Percentiles rank a stretch among this genome's conserved stretches.
These are phyloP conservation scores for Pharmacophagus antenor DNA, from an alignment of 2,888 invertebrate species.

Conservation along the genomic window DNA sequence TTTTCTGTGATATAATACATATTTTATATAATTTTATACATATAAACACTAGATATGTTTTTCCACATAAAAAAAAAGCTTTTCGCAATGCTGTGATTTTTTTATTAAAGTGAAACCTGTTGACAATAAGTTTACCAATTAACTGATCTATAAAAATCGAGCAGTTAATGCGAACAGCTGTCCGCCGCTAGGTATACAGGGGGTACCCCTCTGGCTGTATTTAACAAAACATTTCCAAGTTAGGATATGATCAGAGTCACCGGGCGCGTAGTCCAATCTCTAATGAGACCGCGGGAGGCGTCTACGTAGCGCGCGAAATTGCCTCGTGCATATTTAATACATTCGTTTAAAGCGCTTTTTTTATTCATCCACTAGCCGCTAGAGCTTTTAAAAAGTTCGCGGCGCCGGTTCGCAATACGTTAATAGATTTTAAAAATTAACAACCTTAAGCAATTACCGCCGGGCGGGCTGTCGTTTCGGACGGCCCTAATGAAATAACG, in stretches of 20 bases:
- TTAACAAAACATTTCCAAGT: background rate
- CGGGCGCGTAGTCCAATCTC: constrained; percentile 52
- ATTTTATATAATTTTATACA: no score
- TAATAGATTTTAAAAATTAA: constrained; percentile 77
- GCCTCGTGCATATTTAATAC: constrained; percentile 73
- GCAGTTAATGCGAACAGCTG: no score
- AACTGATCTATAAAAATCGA: no score
- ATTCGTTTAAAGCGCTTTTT: constrained; percentile 75
- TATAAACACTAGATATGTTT: no score
- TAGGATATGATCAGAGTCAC: constrained; percentile 31
- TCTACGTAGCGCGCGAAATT: constrained; percentile 61
- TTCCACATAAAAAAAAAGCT: no score
- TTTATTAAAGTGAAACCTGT: no score
- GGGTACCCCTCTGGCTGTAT: no score
- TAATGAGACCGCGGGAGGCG: constrained; percentile 48
- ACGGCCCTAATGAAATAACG: constrained; percentile 59
- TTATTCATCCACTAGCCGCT: constrained; percentile 54
- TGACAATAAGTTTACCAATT: no score
- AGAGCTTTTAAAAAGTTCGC: constrained; percentile 54
- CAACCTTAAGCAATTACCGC: constrained; percentile 65
- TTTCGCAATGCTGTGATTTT: no score
- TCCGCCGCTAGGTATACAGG: no score
- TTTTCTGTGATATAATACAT: no score
- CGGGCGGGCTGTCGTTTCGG: constrained; percentile 57
- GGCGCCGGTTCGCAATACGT: constrained; percentile 51